Evolutionary conservation across 1,140 invertebrate species (phyloP).

Genomic region (Aethina tumida): DNA sequence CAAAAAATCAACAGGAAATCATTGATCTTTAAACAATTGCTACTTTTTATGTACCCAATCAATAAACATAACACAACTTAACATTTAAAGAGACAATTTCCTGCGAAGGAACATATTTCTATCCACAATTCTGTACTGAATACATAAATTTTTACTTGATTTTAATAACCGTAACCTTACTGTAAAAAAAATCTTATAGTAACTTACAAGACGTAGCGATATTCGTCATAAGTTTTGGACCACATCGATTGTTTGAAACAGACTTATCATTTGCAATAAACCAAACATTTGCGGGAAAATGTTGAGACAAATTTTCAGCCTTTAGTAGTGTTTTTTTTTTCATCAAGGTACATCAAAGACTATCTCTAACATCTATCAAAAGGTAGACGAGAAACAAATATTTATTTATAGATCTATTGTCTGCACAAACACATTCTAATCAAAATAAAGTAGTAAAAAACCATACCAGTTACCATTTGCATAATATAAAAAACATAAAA

Average conservation of each 20-base stretch:
- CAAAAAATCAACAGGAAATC: no score
- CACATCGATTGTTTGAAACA: conserved; percentile 10
- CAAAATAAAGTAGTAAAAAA: conserved; percentile 3
- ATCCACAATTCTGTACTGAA: conserved; percentile 14
- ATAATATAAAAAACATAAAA: conserved; percentile 3
- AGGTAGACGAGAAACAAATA: conserved; percentile 1
- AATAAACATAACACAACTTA: no score
- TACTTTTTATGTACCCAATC: no score
- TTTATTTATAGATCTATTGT: neutral
- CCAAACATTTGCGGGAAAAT: conserved; percentile 2
- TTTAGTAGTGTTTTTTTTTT: conserved; percentile 1
- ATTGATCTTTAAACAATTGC: no score
- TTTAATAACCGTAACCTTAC: conserved; percentile 17
- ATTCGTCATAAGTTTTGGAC: conserved; percentile 20
- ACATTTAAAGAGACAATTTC: no score
- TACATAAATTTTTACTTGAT: conserved; percentile 8
- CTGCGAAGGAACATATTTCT: neutral
- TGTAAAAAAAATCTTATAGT: conserved; percentile 15
- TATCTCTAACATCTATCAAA: no score
- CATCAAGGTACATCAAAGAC: neutral
- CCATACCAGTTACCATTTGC: conserved; percentile 8
- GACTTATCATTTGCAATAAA: conserved; percentile 8
- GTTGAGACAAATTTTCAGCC: conserved; percentile 2
- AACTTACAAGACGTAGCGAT: conserved; percentile 16
- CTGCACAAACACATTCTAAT: neutral